Conservation (phyloP, 64 coral and sea anemone species). For the Trachythela sp. region DNA sequence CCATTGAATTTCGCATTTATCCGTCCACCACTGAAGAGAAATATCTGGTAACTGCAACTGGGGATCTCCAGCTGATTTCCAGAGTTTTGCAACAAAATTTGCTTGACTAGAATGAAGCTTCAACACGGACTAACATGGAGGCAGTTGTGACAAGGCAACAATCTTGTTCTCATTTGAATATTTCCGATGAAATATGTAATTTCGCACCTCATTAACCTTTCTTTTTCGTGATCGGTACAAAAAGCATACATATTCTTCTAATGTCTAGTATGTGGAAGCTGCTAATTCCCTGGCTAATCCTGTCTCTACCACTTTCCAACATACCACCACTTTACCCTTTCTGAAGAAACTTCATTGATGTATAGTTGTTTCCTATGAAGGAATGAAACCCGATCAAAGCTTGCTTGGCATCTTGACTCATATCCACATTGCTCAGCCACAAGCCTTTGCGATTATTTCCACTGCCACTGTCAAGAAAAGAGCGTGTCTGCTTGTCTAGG, state of each 20-base stretch:
- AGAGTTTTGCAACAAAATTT: no score
- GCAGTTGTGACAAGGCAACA: neutral
- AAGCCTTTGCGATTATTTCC: neutral
- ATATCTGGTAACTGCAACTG: no score
- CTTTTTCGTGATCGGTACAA: neutral
- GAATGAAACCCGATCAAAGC: neutral
- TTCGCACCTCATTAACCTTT: neutral
- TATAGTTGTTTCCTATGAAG: neutral
- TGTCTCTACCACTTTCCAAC: neutral
- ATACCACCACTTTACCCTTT: neutral
- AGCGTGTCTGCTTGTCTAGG: neutral
- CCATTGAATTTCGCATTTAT: no score
- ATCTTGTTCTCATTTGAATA: neutral
- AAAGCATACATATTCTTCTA: conserved; percentile 12
- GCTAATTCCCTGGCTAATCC: no score
- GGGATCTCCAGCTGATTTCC: no score
- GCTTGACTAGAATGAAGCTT: neutral
- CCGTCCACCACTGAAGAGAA: no score
- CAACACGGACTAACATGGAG: neutral
- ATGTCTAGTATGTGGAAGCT: neutral
- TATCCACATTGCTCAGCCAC: neutral
- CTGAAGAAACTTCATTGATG: neutral
- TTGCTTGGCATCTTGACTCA: neutral
- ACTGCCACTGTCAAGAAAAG: neutral
- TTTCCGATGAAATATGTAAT: neutral